Conservation (phyloP, 2,888 invertebrate species). For the Tachina grossa region DNA sequence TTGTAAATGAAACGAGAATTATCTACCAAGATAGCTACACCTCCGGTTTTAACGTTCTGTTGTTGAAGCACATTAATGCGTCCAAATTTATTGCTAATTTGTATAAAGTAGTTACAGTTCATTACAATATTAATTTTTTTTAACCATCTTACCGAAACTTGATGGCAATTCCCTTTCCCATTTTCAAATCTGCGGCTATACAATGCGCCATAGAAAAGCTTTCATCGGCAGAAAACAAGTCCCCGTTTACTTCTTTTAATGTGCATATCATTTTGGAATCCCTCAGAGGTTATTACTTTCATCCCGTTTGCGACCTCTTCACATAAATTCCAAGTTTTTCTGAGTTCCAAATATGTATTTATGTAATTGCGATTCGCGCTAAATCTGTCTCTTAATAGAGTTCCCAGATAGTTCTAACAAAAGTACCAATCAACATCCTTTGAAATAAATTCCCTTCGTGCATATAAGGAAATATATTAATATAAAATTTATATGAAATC, state of each 20-base stretch:
- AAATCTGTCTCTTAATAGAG: too few relatives aligned
- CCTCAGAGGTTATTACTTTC: neutral
- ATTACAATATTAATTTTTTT: neutral
- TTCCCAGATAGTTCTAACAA: too few relatives aligned
- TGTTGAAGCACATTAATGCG: constrained; percentile 75
- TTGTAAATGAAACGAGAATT: constrained; percentile 84
- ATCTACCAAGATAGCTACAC: constrained; percentile 83
- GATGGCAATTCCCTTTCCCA: constrained; percentile 85
- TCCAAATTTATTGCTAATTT: constrained; percentile 78
- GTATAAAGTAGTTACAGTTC: neutral
- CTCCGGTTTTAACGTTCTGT: constrained; percentile 81
- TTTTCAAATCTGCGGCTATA: constrained; percentile 84
- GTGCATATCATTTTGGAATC: constrained; percentile 54
- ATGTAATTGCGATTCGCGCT: too few relatives aligned
- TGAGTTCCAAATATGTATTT: too few relatives aligned
- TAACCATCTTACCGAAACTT: constrained; percentile 77
- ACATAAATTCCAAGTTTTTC: too few relatives aligned
- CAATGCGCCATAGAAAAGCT: constrained; percentile 84
- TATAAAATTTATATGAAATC: too few relatives aligned
- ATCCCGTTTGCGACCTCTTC: too few relatives aligned
- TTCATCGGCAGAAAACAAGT: constrained; percentile 83
- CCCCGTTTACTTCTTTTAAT: constrained; percentile 82
- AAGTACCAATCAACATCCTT: too few relatives aligned
- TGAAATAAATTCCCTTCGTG: too few relatives aligned
- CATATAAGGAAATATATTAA: too few relatives aligned